Base-by-base conservation (phyloP, 1,140 invertebrate species). In the Tribolium castaneum region DNA sequence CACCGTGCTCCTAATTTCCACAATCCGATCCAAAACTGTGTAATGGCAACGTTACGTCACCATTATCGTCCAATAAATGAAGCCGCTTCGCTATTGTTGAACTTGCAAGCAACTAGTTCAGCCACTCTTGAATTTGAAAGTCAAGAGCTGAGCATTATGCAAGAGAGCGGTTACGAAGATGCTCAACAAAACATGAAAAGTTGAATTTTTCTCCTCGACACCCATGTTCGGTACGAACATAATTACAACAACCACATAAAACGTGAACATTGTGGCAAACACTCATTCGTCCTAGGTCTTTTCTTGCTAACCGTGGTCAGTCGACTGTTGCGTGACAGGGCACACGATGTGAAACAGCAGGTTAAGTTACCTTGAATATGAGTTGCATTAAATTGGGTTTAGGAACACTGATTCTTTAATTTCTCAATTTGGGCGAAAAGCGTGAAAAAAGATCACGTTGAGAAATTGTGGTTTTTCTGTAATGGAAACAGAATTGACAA, bases 241-340 rank as follows among this genome's bases (percentile, higher is more conserved):
- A 59, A 59, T 59, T 59, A 7, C 19, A 19, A 22, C 50, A 1
- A 52, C 14, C 22, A 66, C 59, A 66, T 35, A 66, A 73, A 52
- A 73, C 71, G 71, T 73, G 71, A 73, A 73, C 25, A 73, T 73
- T 73, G 13, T 73, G 51, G 13, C 71, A 71, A 71, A 70, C 34
- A 39, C 39, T 22, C 51, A 25, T 51, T 73, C 30, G 51, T 66
- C 59, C 59, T 66, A 66, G 51, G 71, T 52, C 10, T 14, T 73
- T 34, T 73, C 39, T 73, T 52, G 49, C 51, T 34, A 52, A 52
- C 49, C 59, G 59, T 35, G 71, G 71, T 73, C 71, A 73, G 51
- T 50, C 49, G 25, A 39, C 51, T 73, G 19, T 73, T 73, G 71
- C 71, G 71, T 73, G 71, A 73, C 22, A 59, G 6, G 16, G 19